A percentile compares a stretch with the other conserved stretches of the same genome.
Conservation (phyloP, 2,113 vertebrate species). For the Gracilinanus agilis region DNA sequence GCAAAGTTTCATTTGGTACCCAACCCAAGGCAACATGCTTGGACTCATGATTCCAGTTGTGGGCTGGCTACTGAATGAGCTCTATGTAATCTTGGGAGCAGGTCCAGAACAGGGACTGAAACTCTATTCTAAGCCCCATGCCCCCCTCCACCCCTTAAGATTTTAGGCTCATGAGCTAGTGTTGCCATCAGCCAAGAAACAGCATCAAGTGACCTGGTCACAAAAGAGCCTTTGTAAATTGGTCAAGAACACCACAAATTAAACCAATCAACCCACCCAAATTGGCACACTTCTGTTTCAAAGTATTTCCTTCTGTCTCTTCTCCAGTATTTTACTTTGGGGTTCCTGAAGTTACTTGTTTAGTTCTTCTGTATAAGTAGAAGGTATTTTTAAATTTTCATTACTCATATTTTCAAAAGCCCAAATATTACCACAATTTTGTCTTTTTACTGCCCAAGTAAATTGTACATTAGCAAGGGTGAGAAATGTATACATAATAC, state of each 20-base stretch:
- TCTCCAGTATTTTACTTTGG: constrained; percentile 51
- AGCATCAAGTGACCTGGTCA: constrained; percentile 63
- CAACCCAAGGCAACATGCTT: constrained; percentile 48
- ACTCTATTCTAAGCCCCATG: constrained; percentile 70
- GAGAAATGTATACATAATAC: constrained; percentile 20
- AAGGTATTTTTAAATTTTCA: constrained; percentile 43
- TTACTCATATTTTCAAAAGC: constrained; percentile 40
- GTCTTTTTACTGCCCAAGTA: constrained; percentile 19
- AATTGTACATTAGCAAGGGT: constrained; percentile 32
- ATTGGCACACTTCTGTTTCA: constrained; percentile 44
- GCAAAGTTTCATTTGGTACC: constrained; percentile 39
- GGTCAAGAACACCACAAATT: constrained; percentile 30
- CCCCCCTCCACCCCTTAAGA: constrained; percentile 57
- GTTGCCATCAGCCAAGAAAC: constrained; percentile 65
- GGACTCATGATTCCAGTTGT: constrained; percentile 50
- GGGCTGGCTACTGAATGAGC: constrained; percentile 56
- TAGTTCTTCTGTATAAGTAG: constrained; percentile 51
- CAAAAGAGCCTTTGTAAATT: constrained; percentile 70
- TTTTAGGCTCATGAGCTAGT: constrained; percentile 51
- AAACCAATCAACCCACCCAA: constrained; percentile 48
- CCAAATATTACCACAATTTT: constrained; percentile 44
- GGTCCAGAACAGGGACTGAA: constrained; percentile 59
- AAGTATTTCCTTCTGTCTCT: constrained; percentile 48
- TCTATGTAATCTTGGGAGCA: constrained; percentile 67
- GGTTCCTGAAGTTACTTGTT: constrained; percentile 28